phyloP scores from a whole-genome alignment of 2,113 vertebrate genomes.

The Odocoileus virginianus region DNA sequence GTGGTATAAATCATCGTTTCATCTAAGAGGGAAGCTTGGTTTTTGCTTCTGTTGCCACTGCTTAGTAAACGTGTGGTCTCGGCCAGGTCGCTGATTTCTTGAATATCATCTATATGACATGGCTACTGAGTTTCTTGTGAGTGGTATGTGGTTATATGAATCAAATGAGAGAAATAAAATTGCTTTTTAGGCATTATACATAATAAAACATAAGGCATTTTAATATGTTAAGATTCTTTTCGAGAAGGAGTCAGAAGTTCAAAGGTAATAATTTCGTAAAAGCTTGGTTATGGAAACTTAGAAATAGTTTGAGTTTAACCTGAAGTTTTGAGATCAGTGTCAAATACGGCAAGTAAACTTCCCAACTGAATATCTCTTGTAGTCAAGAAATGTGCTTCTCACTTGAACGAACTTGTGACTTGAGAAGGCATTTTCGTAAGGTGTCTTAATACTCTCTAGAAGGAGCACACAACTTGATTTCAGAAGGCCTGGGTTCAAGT shows the following conservation, averaged over 20 bases:
- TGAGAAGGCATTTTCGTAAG: background rate
- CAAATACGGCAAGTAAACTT: background rate
- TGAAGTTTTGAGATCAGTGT: background rate
- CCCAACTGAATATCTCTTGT: background rate
- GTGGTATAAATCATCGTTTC: background rate
- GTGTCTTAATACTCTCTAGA: background rate
- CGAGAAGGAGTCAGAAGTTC: background rate
- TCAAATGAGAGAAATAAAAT: background rate
- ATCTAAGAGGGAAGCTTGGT: background rate
- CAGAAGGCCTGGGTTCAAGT: background rate
- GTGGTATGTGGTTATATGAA: background rate
- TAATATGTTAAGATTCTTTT: background rate
- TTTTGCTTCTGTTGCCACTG: background rate
- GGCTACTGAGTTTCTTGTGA: background rate
- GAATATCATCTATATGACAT: background rate
- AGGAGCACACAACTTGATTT: background rate
- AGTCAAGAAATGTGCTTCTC: background rate
- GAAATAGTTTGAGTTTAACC: background rate
- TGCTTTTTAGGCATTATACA: background rate
- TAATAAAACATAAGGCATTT: background rate
- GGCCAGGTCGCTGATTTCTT: background rate
- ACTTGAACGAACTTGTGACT: background rate
- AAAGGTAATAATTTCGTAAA: conserved; percentile 37
- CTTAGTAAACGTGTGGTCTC: background rate
- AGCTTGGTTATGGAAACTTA: background rate